A percentile compares a stretch with the other conserved stretches of the same genome.
phyloP scores from a whole-genome alignment of 2,888 invertebrate species.

The Aspidiotus destructor region DNA sequence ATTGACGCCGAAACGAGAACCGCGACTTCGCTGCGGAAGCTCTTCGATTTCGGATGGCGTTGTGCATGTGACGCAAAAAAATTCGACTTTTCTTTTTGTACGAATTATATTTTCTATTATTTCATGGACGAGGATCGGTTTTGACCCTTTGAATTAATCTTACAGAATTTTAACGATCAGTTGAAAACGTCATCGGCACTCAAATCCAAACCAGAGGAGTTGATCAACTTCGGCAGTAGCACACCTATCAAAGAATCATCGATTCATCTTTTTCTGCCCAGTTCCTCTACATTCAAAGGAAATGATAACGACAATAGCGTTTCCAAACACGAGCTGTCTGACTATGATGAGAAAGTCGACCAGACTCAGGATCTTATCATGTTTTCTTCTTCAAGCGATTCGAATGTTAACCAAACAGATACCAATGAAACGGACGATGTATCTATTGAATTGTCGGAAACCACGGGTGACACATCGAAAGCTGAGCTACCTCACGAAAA shows the following conservation, averaged over 20 bases:
- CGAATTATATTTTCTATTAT: background rate
- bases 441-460: background rate
- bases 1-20: conserved; percentile 14
- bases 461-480: too few relatives aligned
- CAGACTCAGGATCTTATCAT: conserved; percentile 19
- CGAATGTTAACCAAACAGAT: conserved; percentile 13
- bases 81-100: conserved; percentile 22
- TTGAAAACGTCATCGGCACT: background rate
- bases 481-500: too few relatives aligned
- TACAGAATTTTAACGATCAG: conserved; percentile 16
- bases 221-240: conserved; percentile 13
- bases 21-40: background rate
- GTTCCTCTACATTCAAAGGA: conserved; percentile 7
- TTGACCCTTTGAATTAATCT: background rate
- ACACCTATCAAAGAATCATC: conserved; percentile 1
- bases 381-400: conserved; percentile 16
- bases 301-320: conserved; percentile 1
- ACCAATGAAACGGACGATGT: conserved; percentile 20
- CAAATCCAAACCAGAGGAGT: conserved; percentile 20
- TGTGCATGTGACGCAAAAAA: conserved; percentile 15
- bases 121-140: background rate
- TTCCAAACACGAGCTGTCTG: conserved; percentile 20
- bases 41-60: conserved; percentile 3
- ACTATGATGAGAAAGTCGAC: conserved; percentile 13
- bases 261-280: background rate